Percentiles rank a stretch among this genome's conserved stretches.
Evolutionary conservation across 2,797 vertebrate genomes (phyloP).

Genomic region (Sebastes oblongus): DNA sequence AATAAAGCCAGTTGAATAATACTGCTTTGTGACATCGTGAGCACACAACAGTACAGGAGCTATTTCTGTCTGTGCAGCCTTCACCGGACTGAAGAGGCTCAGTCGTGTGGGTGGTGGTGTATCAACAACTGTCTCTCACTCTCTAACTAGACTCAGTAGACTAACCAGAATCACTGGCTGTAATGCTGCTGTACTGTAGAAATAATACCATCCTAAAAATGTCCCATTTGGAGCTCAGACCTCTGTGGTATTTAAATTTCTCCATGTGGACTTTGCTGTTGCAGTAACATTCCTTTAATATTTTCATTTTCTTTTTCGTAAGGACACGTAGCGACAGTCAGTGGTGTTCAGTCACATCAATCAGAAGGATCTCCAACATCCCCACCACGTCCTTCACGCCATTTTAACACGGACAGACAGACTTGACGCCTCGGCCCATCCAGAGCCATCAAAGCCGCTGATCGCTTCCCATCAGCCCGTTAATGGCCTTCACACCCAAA

Average conservation of each 20-base stretch:
- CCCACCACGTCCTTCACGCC: conserved; percentile 15
- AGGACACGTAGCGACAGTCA: not conserved
- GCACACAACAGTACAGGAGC: conserved; percentile 13
- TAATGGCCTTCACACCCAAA: conserved; percentile 4
- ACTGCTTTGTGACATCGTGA: conserved; percentile 14
- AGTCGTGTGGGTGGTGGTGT: conserved; percentile 39
- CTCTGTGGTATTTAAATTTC: not conserved
- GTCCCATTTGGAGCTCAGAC: not conserved
- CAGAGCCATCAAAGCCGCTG: not conserved
- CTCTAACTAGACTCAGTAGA: not conserved
- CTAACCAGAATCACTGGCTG: not conserved
- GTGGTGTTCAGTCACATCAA: not conserved
- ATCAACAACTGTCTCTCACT: conserved; percentile 10
- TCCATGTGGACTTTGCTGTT: accelerated
- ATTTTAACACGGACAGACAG: not conserved
- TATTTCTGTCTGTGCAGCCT: conserved; percentile 58
- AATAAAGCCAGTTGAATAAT: conserved; percentile 6
- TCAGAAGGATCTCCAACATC: not conserved
- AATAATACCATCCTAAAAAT: not conserved
- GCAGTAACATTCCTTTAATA: not conserved
- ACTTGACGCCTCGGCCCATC: too few relatives aligned
- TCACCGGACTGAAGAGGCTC: conserved; percentile 37
- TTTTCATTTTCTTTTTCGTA: not conserved
- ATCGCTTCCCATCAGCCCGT: not conserved
- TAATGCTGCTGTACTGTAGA: not conserved